Conservation (phyloP, 2,113 vertebrate genomes). For the Phaethornis superciliosus region DNA sequence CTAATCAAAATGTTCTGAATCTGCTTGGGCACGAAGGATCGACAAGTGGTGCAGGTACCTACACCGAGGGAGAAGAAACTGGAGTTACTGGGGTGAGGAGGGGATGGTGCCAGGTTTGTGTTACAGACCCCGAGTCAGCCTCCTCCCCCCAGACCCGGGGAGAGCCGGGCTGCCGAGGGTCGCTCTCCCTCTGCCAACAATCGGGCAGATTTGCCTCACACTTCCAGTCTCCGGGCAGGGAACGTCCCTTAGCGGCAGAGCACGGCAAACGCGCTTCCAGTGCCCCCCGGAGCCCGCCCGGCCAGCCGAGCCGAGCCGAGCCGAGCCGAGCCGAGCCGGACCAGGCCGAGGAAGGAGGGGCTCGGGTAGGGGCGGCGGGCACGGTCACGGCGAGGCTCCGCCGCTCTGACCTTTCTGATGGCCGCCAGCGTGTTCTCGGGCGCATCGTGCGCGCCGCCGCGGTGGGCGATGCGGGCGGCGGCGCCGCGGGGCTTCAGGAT, state of each 20-base stretch:
- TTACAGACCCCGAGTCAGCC: accelerated
- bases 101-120: accelerated
- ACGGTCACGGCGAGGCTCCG: not conserved
- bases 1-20: not conserved
- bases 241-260: accelerated
- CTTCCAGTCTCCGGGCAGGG: accelerated
- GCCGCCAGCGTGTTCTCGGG: conserved; percentile 95
- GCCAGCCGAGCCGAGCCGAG: not conserved
- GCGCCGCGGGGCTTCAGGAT: conserved; percentile 80
- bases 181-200: not conserved
- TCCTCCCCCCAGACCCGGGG: not conserved
- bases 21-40: accelerated
- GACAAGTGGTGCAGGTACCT: not conserved
- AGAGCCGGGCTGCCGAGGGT: not conserved
- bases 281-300: not conserved
- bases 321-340: accelerated
- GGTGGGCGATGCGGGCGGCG: conserved; percentile 85
- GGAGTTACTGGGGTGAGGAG: accelerated
- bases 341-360: too few species aligned
- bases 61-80: accelerated
- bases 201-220: accelerated
- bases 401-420: conserved; percentile 83
- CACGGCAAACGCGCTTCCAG: not conserved
- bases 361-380: not conserved
- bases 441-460: conserved; percentile 90